phyloP scores from a whole-genome alignment of 2,113 vertebrate genomes.

The Apus apus region DNA sequence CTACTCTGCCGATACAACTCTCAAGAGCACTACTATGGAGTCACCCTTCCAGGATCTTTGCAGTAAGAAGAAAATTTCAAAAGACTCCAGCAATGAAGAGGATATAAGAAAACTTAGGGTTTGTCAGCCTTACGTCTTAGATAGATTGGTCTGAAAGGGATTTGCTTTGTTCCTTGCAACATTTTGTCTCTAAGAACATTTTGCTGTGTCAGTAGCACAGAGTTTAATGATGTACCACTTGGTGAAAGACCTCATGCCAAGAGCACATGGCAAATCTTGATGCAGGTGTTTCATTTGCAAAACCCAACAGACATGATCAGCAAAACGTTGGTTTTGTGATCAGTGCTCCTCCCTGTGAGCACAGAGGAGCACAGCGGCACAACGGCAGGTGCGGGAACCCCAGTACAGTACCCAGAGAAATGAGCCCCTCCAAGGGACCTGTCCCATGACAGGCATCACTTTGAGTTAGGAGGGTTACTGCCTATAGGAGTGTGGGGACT shows the following conservation, averaged over 20 bases:
- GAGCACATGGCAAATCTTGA: background rate
- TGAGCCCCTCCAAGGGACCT: background rate
- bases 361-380: rapidly evolving
- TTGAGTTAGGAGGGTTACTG: background rate
- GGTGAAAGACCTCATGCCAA: background rate
- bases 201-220: background rate
- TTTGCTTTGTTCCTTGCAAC: no score
- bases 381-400: background rate
- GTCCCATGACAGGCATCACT: background rate
- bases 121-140: background rate
- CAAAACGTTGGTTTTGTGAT: background rate
- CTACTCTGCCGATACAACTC: background rate
- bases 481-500: background rate
- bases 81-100: background rate
- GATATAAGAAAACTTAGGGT: background rate
- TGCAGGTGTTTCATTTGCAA: background rate
- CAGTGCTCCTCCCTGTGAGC: background rate
- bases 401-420: background rate
- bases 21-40: background rate
- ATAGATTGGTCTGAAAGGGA: background rate
- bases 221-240: background rate
- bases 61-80: background rate
- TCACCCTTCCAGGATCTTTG: background rate
- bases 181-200: background rate
- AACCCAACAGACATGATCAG: background rate